Evolutionary conservation across 2,797 vertebrate species (phyloP).

Genomic region (Phylloscopus collybita): DNA sequence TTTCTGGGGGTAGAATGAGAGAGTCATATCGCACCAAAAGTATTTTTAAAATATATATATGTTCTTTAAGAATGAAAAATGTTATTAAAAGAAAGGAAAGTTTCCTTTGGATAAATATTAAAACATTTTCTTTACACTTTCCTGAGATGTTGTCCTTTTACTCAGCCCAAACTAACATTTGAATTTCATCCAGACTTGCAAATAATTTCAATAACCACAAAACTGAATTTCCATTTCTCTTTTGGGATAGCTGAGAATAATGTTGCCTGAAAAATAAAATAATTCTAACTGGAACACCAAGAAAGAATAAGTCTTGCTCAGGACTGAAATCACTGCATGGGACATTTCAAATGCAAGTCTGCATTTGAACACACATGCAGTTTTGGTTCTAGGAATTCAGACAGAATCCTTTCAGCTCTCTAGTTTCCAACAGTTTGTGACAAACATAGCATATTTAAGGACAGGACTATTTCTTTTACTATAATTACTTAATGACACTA

Average conservation of each 20-base stretch:
- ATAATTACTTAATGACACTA: constrained; percentile 49
- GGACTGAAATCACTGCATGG: background rate
- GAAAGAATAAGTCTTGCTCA: background rate
- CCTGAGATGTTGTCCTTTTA: background rate
- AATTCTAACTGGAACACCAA: background rate
- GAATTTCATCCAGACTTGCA: constrained; percentile 40
- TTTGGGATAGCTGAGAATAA: constrained; percentile 18
- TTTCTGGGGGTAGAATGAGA: background rate
- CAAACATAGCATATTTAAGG: background rate
- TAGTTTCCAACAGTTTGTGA: background rate
- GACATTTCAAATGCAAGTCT: background rate
- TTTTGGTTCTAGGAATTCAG: constrained; percentile 14
- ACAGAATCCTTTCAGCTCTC: constrained; percentile 27
- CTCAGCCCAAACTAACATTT: background rate
- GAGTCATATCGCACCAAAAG: background rate
- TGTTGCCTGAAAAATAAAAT: background rate
- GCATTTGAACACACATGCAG: background rate
- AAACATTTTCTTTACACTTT: background rate
- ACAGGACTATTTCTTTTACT: background rate
- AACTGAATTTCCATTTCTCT: constrained; percentile 18
- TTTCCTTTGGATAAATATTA: background rate
- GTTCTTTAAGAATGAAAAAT: background rate
- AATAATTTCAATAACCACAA: constrained; percentile 31
- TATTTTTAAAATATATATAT: background rate
- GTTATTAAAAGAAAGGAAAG: background rate